phyloP scores from a whole-genome alignment of 2,888 invertebrate genomes.

The Polydrusus cervinus region DNA sequence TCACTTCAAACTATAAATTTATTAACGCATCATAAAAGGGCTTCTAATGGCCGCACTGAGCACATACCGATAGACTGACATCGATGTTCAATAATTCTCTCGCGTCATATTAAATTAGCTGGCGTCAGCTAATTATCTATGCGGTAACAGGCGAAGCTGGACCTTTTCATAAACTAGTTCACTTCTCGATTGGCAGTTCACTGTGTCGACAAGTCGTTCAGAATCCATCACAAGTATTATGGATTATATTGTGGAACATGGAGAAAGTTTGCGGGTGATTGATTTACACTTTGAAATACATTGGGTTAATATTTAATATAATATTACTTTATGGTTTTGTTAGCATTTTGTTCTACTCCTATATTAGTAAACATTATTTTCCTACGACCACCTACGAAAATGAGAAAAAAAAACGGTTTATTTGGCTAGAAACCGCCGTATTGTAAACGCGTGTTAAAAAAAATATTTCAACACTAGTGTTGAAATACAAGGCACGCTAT shows the following conservation, averaged over 20 bases:
- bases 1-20: too few relatives aligned
- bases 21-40: too few relatives aligned
- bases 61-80: background rate
- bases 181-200: conserved; percentile 25
- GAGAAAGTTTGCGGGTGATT: conserved; percentile 27
- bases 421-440: too few relatives aligned
- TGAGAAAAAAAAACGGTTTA: too few relatives aligned
- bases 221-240: conserved; percentile 16
- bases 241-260: conserved; percentile 8
- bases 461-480: too few relatives aligned
- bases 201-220: conserved; percentile 11
- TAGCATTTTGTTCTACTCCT: too few relatives aligned
- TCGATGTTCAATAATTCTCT: conserved; percentile 33
- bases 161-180: conserved; percentile 38
- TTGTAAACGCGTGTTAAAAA: too few relatives aligned
- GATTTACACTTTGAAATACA: conserved; percentile 9
- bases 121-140: conserved; percentile 48
- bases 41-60: background rate
- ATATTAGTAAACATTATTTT: too few relatives aligned
- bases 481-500: too few relatives aligned
- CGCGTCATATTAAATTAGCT: conserved; percentile 44
- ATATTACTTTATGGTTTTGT: too few relatives aligned
- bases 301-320: background rate
- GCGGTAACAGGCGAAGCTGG: conserved; percentile 30
- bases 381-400: too few relatives aligned